Conservation (phyloP, 2,888 invertebrate genomes). For the Coelinius sp. region DNA sequence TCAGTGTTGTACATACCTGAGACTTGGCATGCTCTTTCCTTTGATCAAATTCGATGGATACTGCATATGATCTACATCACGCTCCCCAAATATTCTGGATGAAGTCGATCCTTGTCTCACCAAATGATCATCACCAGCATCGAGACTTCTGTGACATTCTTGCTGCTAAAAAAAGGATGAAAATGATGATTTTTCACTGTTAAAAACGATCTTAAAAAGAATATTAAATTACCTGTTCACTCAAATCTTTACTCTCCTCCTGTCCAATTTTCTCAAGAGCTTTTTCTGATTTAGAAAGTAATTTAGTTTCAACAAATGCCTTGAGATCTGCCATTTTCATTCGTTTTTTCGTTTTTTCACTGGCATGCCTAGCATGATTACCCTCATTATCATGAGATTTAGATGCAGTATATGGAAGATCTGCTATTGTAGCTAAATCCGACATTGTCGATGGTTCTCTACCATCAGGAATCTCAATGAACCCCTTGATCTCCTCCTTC, state of each 20-base stretch:
- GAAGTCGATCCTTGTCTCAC: constrained; percentile 80
- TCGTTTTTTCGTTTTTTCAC: constrained; percentile 86
- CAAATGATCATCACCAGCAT: constrained; percentile 83
- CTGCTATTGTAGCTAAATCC: constrained; percentile 59
- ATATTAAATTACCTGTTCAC: constrained; percentile 72
- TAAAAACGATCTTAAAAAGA: not conserved
- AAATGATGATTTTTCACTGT: not conserved
- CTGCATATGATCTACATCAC: constrained; percentile 73
- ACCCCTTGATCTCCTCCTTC: constrained; percentile 79
- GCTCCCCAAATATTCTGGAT: constrained; percentile 75
- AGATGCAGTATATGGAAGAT: constrained; percentile 68
- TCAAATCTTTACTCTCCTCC: constrained; percentile 76
- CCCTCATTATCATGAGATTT: constrained; percentile 67
- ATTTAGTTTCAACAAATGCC: constrained; percentile 92
- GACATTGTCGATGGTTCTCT: constrained; percentile 78
- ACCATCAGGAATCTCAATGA: constrained; percentile 83
- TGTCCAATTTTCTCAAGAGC: constrained; percentile 91
- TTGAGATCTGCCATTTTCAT: constrained; percentile 94
- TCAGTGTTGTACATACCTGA: constrained; percentile 78
- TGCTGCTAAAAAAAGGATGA: constrained; percentile 59
- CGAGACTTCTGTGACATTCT: constrained; percentile 88
- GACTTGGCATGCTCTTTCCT: constrained; percentile 97
- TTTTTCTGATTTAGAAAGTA: constrained; percentile 92
- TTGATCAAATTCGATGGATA: constrained; percentile 83
- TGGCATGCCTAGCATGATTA: constrained; percentile 77